Conservation (phyloP, 2,888 invertebrate genomes). For the Agrochola lota region DNA sequence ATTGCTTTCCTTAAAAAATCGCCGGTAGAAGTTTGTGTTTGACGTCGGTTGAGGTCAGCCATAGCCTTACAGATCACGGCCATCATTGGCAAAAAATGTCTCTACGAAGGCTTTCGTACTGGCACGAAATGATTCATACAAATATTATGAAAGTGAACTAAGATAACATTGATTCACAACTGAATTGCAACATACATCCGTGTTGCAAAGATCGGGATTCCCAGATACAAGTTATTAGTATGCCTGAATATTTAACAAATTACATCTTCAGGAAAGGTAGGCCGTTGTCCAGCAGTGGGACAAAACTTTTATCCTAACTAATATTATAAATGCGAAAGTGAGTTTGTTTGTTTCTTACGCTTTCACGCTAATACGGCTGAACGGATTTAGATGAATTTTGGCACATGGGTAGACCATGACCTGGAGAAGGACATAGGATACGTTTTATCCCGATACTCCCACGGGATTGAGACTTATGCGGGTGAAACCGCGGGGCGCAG, state of each 20-base stretch:
- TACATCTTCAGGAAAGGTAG: background rate
- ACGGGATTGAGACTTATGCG: no score
- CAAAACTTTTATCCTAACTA: no score
- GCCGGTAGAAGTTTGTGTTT: background rate
- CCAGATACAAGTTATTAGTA: slow-evolving; percentile 22
- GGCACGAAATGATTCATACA: slow-evolving; percentile 49
- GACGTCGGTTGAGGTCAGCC: background rate
- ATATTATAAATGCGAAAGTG: no score
- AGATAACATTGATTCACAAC: slow-evolving; percentile 1
- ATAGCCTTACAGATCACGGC: background rate
- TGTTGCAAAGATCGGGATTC: slow-evolving; percentile 19
- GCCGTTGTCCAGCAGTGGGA: background rate
- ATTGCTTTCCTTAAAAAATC: background rate
- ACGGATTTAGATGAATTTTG: no score
- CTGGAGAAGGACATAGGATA: no score
- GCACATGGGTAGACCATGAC: no score
- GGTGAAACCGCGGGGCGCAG: no score
- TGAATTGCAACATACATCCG: slow-evolving; percentile 20
- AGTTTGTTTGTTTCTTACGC: no score
- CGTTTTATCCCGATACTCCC: no score
- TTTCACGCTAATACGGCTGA: no score
- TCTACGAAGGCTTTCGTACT: slow-evolving; percentile 14
- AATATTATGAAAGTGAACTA: slow-evolving; percentile 42
- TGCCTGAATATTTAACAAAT: slow-evolving; percentile 9
- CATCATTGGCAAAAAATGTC: background rate